Evolutionary conservation across 2,797 vertebrate genomes (phyloP), one percentile per base, ranked within the genome.

Genomic region (Semaprochilodus insignis): DNA sequence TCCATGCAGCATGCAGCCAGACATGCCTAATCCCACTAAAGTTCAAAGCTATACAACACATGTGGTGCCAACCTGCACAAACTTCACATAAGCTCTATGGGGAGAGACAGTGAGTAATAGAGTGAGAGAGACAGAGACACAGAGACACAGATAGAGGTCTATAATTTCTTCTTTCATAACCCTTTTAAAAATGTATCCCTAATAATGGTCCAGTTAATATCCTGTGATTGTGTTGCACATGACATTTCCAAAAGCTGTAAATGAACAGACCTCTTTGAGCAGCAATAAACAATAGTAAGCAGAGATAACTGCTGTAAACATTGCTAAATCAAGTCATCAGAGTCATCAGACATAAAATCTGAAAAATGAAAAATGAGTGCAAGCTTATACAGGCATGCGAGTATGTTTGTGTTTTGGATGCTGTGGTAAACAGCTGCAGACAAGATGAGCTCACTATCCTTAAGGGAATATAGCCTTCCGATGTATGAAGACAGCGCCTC

Each of bases 41-140:
- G 89, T 93, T 92, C 87, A 92, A 93, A 93, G 90, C 90, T 72
- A 66, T 10, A 67, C 77, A 79, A 80, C 87, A 94, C 93, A 95
- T 94, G 91, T 94, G 93, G 91, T 87, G 85, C 88, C 90, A 95
- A 94, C 91, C 90, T 93, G 92, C 88, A 81, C 70, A 90, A 86
- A 90, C 83, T 87, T 83, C 83, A 74, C 78, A 87, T 82, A 79
- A 89, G 88, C 31, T 81, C 80, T 16, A 82, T 80, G 85, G 51
- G 31, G 51, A 79, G 36, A 65, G 34, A 88, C 88, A 83, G 82
- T 63, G 63, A 76, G 54, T 81, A 52, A 71, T 7, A 70, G 55
- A 72, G 85, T 72, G 85, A 75, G 17, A 23, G 19, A 31, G 19
- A 74, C 3, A 69, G 34, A 52, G n/a, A 75, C 5, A 73, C 4